A percentile compares a stretch with the other conserved stretches of the same genome.
phyloP scores from a whole-genome alignment of 2,113 vertebrate genomes.

The Hydrochoerus hydrochaeris region DNA sequence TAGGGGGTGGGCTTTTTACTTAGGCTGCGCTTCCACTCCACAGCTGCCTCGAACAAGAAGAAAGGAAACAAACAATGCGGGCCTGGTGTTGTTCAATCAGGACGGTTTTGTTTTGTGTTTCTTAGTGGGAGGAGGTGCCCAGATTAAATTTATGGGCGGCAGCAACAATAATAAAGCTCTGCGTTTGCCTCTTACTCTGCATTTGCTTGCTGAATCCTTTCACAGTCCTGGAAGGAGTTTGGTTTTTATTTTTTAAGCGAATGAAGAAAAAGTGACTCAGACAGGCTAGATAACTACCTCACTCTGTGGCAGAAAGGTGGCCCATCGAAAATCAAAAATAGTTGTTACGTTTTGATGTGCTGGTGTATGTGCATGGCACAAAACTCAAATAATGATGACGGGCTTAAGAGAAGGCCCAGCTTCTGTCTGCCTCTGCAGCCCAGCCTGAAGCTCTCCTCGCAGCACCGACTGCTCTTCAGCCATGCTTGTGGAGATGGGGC shows the following conservation, averaged over 20 bases:
- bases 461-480: not conserved
- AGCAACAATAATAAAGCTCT: not conserved
- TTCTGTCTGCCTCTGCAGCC: not conserved
- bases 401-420: not conserved
- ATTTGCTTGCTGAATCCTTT: not conserved
- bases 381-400: not conserved
- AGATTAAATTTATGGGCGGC: not conserved
- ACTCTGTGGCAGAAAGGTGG: not conserved
- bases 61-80: not conserved
- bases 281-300: not conserved
- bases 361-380: not conserved
- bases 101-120: not conserved
- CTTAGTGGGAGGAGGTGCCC: not conserved
- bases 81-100: not conserved
- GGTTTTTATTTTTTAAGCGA: conserved; percentile 29
- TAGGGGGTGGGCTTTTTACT: too few relatives aligned
- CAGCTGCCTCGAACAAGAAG: not conserved
- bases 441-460: not conserved
- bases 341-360: not conserved
- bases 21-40: not conserved
- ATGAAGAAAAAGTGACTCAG: not conserved
- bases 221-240: not conserved
- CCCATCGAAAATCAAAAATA: not conserved
- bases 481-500: not conserved
- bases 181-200: not conserved